Base-by-base conservation (phyloP, 2,113 vertebrate species). In the Leptobrachium ailaonicum region DNA sequence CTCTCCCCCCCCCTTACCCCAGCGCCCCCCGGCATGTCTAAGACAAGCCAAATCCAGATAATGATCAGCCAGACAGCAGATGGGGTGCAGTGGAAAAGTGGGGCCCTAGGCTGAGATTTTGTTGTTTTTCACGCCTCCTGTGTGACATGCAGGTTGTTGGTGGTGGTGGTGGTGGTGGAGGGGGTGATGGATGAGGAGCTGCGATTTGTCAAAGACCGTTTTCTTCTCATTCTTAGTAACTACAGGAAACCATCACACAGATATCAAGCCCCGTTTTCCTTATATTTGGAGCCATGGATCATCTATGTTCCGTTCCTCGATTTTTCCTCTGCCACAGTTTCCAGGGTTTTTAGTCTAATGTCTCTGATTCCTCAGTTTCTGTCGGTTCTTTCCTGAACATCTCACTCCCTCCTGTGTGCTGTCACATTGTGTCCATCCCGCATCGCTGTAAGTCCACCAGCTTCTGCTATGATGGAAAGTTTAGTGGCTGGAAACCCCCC, bases 21-120 rank as follows among this genome's bases (percentile, higher is more conserved):
- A 81, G 80, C 83, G 83, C 78, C 86, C 82, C 87, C 76, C 85
- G 87, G 89, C 88, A n/a, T 86, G 86, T 89, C 89, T 89, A 87
- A 90, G 84, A 85, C 90, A 87, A 82, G 79, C 60, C 79, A 82
- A 42, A 71, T 66, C 72, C 79, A 62, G 80, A 76, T 76, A 76
- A 76, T 72, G 73, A 76, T 71, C 80, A 62, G 32, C 58, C 53
- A 11, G 71, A 62, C 66, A 82, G 73, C 80, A 82, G 80, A 82
- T 82, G 80, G 80, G 73, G 75, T 66, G 68, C 45, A 82, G 74
- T 41, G 41, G 75, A 68, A 77, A 80, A 71, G 67, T 77, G 73
- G 73, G 75, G 80, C 80, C 80, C 74, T n/a, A 7, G 80, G 80
- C 80, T 50, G 60, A 45, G 73, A 5, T 3, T 9, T 14, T 32